Evolutionary conservation across 2,888 invertebrate genomes (phyloP), one percentile per base, ranked within the genome.

Genomic region (Agrotis puta): DNA sequence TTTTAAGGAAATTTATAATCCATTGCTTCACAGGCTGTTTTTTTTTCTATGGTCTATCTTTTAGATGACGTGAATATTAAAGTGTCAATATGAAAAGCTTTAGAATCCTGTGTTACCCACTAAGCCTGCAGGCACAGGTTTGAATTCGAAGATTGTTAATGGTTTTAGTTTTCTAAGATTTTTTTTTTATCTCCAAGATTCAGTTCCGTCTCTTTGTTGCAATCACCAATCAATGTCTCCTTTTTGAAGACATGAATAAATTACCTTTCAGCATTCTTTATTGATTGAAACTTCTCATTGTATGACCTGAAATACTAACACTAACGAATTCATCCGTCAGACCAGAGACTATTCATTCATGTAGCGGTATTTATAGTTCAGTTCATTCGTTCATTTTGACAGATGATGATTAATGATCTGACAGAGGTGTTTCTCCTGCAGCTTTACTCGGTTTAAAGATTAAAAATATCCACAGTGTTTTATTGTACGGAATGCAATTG

Each of bases 401-500:
- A n/a, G 50, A 75, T 70, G 18, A 61, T 70, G 70, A 75, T 75
- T 18, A 62, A 74, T 64, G 13, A 20, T 24, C 20, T 22, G 18
- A 1, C n/a, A 50, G 48, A 43, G 22, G 48, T 67, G 27, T 56
- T 50, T 56, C 67, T 33, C 22, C 11, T 33, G 43, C 39, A 70
- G 20, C 27, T 22, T 70, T 67, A 62, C 33, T 57, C 47, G 39
- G 45, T 45, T 18, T 3, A 54, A 43, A 62, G 16, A 56, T 57
- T 56, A 57, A 64, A 76, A 61, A 76, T 70, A 64, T 53, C 45
- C 6, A 47, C 39, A 48, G 33, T 50, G 56, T 65, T 78, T 66
- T 74, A 70, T 59, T 66, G 56, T 61, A 70, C 6, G 43, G 59
- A 74, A 59, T 57, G 63, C 20, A 56, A 66, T 66, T 66, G 48